These are phyloP conservation scores for Resseliella maxima DNA, from an alignment of 2,888 invertebrate species.

Conservation along the genomic window DNA sequence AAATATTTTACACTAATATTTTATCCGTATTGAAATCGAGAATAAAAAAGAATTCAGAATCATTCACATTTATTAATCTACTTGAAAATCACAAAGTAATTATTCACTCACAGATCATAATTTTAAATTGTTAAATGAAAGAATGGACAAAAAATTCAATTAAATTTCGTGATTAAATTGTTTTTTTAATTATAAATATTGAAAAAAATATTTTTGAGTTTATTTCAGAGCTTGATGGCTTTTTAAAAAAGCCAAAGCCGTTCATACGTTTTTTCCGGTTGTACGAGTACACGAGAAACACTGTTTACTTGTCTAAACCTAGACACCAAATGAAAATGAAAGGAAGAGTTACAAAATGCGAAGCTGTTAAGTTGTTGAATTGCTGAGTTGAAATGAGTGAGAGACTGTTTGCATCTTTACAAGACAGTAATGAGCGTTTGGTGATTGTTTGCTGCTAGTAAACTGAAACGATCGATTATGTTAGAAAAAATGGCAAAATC, in stretches of 20 bases:
- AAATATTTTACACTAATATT: neutral
- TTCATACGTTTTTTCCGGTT: neutral
- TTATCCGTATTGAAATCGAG: neutral
- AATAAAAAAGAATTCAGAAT: neutral
- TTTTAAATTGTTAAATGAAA: neutral
- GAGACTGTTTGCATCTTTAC: neutral
- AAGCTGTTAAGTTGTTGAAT: neutral
- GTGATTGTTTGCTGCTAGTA: neutral
- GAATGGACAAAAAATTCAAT: neutral
- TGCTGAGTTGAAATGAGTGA: neutral
- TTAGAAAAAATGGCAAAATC: neutral
- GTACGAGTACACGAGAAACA: neutral
- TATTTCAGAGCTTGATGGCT: too few species aligned
- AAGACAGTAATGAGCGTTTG: constrained; percentile 14
- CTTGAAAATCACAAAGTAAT: neutral
- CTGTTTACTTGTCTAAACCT: neutral
- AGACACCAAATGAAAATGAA: constrained; percentile 33
- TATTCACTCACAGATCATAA: neutral
- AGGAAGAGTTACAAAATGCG: constrained; percentile 24
- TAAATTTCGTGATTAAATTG: too few species aligned
- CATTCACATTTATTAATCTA: neutral
- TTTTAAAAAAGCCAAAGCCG: too few species aligned
- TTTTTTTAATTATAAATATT: neutral
- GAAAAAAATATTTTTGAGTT: too few species aligned
- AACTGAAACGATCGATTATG: constrained; percentile 7